phyloP scores from a whole-genome alignment of 2,888 invertebrate species.

The Pyrocoelia pectoralis region DNA sequence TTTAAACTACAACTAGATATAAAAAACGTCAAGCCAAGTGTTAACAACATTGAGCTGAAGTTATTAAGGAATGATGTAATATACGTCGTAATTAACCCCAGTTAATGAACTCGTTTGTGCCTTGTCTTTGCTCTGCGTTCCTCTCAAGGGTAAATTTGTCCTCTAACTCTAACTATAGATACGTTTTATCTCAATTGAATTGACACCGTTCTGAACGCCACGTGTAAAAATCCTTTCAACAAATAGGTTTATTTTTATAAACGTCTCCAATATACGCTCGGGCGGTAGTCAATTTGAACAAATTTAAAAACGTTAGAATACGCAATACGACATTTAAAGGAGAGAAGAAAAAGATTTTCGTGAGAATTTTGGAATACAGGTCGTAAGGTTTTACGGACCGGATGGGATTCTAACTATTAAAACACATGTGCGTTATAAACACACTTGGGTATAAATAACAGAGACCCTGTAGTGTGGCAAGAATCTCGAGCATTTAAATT shows the following conservation, averaged over 20 bases:
- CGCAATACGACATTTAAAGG: too few species aligned
- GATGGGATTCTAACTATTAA: slow-evolving; percentile 26
- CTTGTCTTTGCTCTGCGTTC: background rate
- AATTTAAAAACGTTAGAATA: too few species aligned
- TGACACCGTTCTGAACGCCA: too few species aligned
- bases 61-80: background rate
- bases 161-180: background rate
- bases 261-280: too few species aligned
- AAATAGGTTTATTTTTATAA: too few species aligned
- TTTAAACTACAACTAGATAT: too few species aligned
- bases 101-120: slow-evolving; percentile 4
- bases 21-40: background rate
- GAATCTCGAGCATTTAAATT: slow-evolving; percentile 35
- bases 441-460: slow-evolving; percentile 32
- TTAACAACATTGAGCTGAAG: background rate
- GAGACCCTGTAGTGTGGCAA: slow-evolving; percentile 23
- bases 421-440: slow-evolving; percentile 36
- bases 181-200: slow-evolving; percentile 3
- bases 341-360: background rate
- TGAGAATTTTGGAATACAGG: background rate
- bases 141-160: background rate
- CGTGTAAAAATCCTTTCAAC: background rate
- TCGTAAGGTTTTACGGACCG: slow-evolving; percentile 14
- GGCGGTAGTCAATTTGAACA: too few species aligned
- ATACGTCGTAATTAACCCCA: background rate